These are phyloP conservation scores for Botrylloides violaceus DNA, from an alignment of 23 tunicate genomes.

Conservation along the genomic window DNA sequence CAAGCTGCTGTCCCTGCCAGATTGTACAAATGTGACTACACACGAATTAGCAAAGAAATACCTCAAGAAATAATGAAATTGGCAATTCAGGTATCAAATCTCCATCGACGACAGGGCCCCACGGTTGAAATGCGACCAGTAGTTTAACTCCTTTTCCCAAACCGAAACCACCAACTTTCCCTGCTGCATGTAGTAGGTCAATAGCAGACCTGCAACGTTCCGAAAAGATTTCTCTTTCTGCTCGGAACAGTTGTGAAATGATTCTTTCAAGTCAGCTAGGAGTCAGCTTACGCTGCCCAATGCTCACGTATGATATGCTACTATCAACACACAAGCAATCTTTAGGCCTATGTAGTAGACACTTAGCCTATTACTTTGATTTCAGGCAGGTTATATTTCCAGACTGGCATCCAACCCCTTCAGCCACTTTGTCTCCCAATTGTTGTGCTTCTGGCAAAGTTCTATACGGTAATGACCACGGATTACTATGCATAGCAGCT, in stretches of 20 bases:
- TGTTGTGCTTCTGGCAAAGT: conserved; percentile 37
- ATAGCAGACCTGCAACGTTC: neutral
- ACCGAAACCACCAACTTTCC: neutral
- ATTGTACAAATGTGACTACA: too few relatives aligned
- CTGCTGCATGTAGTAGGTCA: neutral
- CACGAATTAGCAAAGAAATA: too few relatives aligned
- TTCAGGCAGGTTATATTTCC: conserved; percentile 56
- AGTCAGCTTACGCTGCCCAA: too few relatives aligned
- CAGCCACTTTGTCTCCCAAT: conserved; percentile 50
- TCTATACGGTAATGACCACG: conserved; percentile 70
- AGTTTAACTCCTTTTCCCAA: conserved; percentile 21
- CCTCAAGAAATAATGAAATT: conserved; percentile 28
- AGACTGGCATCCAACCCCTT: conserved; percentile 23
- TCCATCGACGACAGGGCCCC: conserved; percentile 58
- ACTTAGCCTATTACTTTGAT: conserved; percentile 17
- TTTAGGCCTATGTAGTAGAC: too few relatives aligned
- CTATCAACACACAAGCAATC: too few relatives aligned
- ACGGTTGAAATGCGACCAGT: conserved; percentile 38
- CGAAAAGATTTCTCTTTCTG: too few relatives aligned
- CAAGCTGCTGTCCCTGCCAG: too few relatives aligned
- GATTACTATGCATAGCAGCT: conserved; percentile 67
- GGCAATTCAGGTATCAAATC: conserved; percentile 42
- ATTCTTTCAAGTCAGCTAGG: too few relatives aligned
- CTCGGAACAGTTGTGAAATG: too few relatives aligned
- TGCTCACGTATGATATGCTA: too few relatives aligned